Evolutionary conservation across 2,113 vertebrate genomes (phyloP).

Genomic region (Ictalurus furcatus): DNA sequence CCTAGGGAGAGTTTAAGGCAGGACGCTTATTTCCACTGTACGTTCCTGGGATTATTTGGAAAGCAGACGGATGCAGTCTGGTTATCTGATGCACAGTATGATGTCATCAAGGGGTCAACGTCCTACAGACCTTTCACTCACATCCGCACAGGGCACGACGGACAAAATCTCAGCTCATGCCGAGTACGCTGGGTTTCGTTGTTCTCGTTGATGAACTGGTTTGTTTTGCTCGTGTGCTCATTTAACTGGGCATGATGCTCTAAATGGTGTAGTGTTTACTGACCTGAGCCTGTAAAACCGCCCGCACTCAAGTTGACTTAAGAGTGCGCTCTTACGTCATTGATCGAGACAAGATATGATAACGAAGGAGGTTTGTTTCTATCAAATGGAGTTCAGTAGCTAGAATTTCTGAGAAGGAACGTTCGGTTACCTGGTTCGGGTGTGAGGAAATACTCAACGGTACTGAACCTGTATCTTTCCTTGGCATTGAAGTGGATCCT

Average conservation of each 20-base stretch:
- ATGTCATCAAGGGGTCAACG: neutral
- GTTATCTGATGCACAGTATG: neutral
- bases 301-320: neutral
- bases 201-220: neutral
- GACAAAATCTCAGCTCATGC: neutral
- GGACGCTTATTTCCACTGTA: slow-evolving; percentile 10
- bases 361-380: neutral
- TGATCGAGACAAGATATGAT: neutral
- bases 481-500: neutral
- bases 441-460: neutral
- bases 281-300: neutral
- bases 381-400: neutral
- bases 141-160: too few relatives aligned
- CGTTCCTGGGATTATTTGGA: slow-evolving; percentile 10
- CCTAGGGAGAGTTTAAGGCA: slow-evolving; percentile 25
- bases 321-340: neutral
- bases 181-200: neutral
- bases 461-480: neutral
- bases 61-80: slow-evolving; percentile 10
- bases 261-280: neutral
- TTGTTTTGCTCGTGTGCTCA: neutral
- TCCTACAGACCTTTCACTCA: neutral
- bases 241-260: neutral
- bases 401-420: neutral
- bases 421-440: neutral